Evolutionary conservation across 2,888 invertebrate species (phyloP).

Genomic region (Oscheius sp.): DNA sequence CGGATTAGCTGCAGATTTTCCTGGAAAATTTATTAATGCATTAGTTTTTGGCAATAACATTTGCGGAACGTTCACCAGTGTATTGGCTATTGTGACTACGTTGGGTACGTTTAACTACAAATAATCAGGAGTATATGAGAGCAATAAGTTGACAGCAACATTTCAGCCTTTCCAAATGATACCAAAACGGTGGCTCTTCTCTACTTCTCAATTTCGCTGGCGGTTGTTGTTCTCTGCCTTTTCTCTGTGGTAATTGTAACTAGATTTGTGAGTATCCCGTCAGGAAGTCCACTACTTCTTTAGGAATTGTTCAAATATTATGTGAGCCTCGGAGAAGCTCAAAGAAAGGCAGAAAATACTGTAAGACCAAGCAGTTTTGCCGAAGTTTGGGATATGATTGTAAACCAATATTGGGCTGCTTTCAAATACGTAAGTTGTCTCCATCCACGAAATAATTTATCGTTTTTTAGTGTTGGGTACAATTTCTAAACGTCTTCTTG

Average conservation of each 20-base stretch:
- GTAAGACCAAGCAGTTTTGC: neutral
- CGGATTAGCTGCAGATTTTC: constrained; percentile 92
- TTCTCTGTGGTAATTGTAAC: constrained; percentile 95
- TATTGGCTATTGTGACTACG: constrained; percentile 67
- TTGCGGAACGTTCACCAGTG: constrained; percentile 72
- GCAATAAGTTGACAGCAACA: neutral
- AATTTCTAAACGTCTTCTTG: constrained; percentile 90
- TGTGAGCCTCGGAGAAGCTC: constrained; percentile 42
- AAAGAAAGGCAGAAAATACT: constrained; percentile 8
- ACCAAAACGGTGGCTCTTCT: constrained; percentile 85
- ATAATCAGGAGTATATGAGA: neutral
- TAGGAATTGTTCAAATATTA: constrained; percentile 51
- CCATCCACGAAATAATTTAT: neutral
- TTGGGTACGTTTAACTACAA: constrained; percentile 43
- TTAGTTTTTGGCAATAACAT: constrained; percentile 81
- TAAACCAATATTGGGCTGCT: constrained; percentile 24
- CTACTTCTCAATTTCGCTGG: constrained; percentile 94
- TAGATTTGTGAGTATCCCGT: constrained; percentile 83
- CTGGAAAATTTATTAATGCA: constrained; percentile 86
- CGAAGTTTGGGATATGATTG: constrained; percentile 3
- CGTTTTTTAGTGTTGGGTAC: constrained; percentile 77
- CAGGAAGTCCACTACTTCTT: neutral
- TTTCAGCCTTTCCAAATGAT: constrained; percentile 20
- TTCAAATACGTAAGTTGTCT: constrained; percentile 19
- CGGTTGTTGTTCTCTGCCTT: constrained; percentile 89